Evolutionary conservation across 2,888 invertebrate genomes (phyloP).

Genomic region (Orthosia gracilis): DNA sequence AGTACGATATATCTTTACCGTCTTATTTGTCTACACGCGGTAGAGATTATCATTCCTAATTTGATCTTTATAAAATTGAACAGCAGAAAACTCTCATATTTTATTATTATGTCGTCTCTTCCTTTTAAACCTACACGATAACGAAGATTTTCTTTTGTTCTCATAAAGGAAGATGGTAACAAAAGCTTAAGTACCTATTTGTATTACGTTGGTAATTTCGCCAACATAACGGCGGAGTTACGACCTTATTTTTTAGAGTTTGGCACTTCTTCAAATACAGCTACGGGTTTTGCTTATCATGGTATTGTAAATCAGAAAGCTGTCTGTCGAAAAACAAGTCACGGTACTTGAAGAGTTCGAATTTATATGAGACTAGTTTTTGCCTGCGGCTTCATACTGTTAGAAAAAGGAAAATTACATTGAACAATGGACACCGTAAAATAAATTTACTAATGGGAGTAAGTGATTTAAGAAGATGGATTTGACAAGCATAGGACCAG

Average conservation of each 20-base stretch:
- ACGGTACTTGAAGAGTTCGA: slow-evolving; percentile 16
- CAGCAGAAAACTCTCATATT: slow-evolving; percentile 18
- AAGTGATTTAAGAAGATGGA: no score
- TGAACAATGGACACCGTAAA: no score
- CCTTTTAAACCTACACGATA: slow-evolving; percentile 30
- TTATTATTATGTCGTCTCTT: slow-evolving; percentile 22
- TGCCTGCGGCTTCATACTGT: not conserved
- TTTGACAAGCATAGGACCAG: no score
- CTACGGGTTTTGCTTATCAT: slow-evolving; percentile 60
- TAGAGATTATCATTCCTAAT: slow-evolving; percentile 10
- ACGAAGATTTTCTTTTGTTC: slow-evolving; percentile 51
- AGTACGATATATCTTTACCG: not conserved
- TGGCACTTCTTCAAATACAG: slow-evolving; percentile 66
- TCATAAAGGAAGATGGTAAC: slow-evolving; percentile 36
- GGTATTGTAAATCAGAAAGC: slow-evolving; percentile 53
- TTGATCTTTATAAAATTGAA: slow-evolving; percentile 23
- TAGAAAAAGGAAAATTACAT: not conserved
- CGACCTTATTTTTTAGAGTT: slow-evolving; percentile 60
- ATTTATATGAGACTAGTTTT: slow-evolving; percentile 11
- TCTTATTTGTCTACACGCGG: not conserved
- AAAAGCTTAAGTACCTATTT: slow-evolving; percentile 59
- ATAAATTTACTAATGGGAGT: no score
- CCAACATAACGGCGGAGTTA: slow-evolving; percentile 56
- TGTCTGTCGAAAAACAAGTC: slow-evolving; percentile 57
- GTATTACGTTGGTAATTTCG: slow-evolving; percentile 57